Conservation (phyloP, 30 jellyfish, hydroid and myxozoan species). For the Nemopilema nomurai region DNA sequence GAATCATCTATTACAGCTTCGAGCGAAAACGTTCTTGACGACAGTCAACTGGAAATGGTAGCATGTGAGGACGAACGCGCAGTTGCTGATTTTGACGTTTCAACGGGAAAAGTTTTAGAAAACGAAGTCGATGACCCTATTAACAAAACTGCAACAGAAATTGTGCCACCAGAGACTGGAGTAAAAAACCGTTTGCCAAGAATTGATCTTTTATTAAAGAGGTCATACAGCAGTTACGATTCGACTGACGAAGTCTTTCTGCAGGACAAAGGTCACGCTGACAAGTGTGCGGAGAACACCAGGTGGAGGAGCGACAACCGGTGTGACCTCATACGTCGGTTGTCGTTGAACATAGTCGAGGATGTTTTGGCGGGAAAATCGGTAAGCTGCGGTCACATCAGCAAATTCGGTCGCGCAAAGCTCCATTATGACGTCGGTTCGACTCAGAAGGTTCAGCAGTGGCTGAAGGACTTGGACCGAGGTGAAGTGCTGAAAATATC, state of each 20-base stretch:
- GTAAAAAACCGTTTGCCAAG: not conserved
- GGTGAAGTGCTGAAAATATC: not conserved
- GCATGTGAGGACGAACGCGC: slow-evolving; percentile 5
- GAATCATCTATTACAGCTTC: slow-evolving; percentile 43
- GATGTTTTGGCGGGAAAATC: slow-evolving; percentile 54
- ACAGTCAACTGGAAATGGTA: slow-evolving; percentile 5
- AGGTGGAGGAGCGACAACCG: slow-evolving; percentile 23
- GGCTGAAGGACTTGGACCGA: slow-evolving; percentile 51
- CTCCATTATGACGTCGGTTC: slow-evolving; percentile 28
- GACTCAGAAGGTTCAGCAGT: slow-evolving; percentile 45
- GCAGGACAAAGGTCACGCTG: not conserved
- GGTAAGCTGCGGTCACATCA: slow-evolving; percentile 43
- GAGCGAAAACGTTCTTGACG: slow-evolving; percentile 33
- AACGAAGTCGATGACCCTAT: not conserved
- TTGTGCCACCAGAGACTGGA: not conserved
- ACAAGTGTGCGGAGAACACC: not conserved
- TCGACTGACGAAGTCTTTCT: slow-evolving; percentile 9
- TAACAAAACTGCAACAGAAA: not conserved
- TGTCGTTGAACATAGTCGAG: slow-evolving; percentile 33
- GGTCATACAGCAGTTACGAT: slow-evolving; percentile 24
- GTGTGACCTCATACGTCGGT: slow-evolving; percentile 44
- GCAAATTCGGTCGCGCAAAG: not conserved
- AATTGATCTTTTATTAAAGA: not conserved
- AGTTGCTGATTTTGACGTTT: slow-evolving; percentile 23
- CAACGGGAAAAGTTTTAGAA: slow-evolving; percentile 27